These are phyloP conservation scores for Leptosomus discolor DNA, from an alignment of 2,113 vertebrate genomes.

Conservation along the genomic window DNA sequence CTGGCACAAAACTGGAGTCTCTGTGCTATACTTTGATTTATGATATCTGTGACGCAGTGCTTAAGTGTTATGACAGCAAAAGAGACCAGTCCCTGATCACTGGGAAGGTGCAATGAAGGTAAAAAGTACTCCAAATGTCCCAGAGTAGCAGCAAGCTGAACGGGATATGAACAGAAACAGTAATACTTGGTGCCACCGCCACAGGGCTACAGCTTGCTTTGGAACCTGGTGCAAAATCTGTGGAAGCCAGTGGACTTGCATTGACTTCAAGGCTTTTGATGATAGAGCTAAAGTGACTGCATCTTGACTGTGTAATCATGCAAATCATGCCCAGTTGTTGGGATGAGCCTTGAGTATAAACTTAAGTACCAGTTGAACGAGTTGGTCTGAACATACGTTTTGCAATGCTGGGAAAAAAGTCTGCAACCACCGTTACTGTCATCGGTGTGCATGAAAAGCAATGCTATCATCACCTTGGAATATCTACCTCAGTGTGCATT, in stretches of 20 bases:
- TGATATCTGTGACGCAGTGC: accelerated
- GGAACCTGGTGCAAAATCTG: not conserved
- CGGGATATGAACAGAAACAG: not conserved
- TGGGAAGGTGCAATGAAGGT: not conserved
- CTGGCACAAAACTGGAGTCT: not conserved
- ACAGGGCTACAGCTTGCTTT: not conserved
- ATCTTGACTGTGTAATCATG: not conserved
- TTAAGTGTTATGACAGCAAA: not conserved
- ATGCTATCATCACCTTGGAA: not conserved
- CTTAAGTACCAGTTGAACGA: not conserved
- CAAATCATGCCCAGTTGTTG: not conserved
- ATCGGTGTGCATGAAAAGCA: not conserved
- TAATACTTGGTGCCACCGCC: not conserved
- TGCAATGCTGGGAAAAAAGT: not conserved
- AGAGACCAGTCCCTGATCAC: not conserved
- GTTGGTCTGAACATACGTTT: not conserved
- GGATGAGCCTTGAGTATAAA: not conserved
- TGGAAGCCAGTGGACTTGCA: not conserved
- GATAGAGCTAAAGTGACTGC: not conserved
- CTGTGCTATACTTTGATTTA: accelerated
- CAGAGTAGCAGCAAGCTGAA: not conserved
- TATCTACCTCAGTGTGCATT: not conserved
- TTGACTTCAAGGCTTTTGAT: not conserved
- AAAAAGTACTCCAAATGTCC: not conserved
- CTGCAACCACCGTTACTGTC: not conserved